Evolutionary conservation across 1,140 invertebrate species (phyloP), one percentile per base, ranked within the genome.

Genomic region (Parapsyche elsis): DNA sequence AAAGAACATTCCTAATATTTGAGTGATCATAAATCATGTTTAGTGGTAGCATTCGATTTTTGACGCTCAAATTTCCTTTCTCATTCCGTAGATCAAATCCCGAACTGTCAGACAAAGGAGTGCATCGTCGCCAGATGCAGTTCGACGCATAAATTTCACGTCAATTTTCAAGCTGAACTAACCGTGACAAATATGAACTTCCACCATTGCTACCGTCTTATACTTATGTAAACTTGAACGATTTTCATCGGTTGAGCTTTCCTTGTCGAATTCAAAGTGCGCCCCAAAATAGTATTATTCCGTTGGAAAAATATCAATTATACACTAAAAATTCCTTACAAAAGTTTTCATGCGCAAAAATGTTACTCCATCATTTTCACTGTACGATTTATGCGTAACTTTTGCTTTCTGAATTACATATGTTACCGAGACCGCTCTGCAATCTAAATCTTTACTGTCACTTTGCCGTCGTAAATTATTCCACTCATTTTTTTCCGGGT

Each of bases 131-230:
- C 24, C 12, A 26, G 24, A 44, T 38, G 70, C 70, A 21, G 26
- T 71, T 71, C 24, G 70, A 71, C 23, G 70, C 26, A 71, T 71
- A 71, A 71, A 71, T 71, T 71, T 71, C 70, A 71, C 70, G 70
- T 71, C 24, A 71, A 71, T 71, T 71, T 71, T 71, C 70, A 26
- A 26, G 12, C 24, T 21, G 70, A 71, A 45, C 70, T 26, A 71
- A 71, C 70, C 70, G 70, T 71, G 38, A 71, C 70, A 45, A 71
- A 71, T 45, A 38, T 44, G 70, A 19, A 16, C 38, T 45, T 21
- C 19, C 16, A 53, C 49, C 10, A 16, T 12, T 2, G 53, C 53
- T 57, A 16, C 53, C 53, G 14, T 57, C 19, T 21, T 21, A 16
- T 57, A 16, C 14, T 57, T 16, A 16, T 16, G 53, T 57, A 57